These are phyloP conservation scores for Cynopterus brachyotis DNA, from an alignment of 2,113 vertebrate species.

Conservation along the genomic window DNA sequence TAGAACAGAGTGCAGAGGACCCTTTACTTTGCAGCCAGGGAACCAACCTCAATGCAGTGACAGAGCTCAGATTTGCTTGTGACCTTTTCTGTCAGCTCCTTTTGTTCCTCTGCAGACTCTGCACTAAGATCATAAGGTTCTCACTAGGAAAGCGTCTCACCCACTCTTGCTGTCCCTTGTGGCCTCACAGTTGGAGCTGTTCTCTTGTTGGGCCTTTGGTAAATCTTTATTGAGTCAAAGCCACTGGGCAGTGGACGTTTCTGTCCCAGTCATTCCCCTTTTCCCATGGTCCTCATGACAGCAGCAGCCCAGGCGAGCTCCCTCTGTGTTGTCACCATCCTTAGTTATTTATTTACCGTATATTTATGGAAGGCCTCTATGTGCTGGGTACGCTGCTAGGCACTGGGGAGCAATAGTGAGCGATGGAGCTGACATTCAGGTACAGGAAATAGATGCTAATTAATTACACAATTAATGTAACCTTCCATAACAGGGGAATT, in stretches of 20 bases:
- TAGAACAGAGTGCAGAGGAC: background rate
- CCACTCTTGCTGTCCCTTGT: background rate
- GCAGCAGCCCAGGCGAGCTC: background rate
- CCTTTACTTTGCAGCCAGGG: background rate
- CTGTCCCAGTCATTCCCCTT: background rate
- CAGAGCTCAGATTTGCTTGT: background rate
- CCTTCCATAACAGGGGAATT: too few species aligned
- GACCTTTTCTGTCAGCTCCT: background rate
- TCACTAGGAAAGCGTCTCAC: background rate
- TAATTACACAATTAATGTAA: background rate
- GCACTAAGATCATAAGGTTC: background rate
- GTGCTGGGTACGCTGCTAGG: background rate
- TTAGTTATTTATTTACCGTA: background rate
- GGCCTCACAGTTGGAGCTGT: background rate
- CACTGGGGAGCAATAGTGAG: background rate
- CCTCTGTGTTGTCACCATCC: background rate
- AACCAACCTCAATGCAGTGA: fast-evolving
- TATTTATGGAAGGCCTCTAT: background rate
- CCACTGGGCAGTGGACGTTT: background rate
- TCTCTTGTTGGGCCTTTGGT: background rate
- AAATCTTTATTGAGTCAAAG: background rate
- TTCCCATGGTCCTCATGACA: background rate
- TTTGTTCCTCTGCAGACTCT: background rate
- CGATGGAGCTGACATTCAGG: background rate
- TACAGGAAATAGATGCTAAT: background rate